These are phyloP conservation scores for Potamilus streckersoni DNA, from an alignment of 1,140 invertebrate genomes.

Conservation along the genomic window DNA sequence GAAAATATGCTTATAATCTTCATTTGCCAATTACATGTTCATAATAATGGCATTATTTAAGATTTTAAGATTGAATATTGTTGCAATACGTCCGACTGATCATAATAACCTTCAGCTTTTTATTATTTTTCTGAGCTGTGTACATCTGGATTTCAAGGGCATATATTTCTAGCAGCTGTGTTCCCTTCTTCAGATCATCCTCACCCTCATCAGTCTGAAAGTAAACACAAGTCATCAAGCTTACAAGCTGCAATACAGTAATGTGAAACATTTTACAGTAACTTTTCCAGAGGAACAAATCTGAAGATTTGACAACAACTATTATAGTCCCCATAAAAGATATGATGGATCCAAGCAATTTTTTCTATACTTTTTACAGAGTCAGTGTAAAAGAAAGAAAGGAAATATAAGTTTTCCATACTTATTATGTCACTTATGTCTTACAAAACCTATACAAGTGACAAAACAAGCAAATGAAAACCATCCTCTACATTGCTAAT, in stretches of 20 bases:
- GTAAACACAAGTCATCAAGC: constrained; percentile 7
- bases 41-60: no score
- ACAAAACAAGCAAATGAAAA: no score
- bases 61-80: no score
- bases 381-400: no score
- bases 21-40: no score
- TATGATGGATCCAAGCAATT: neutral
- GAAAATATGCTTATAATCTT: no score
- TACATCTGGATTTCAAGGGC: constrained; percentile 99
- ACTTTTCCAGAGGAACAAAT: neutral
- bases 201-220: constrained; percentile 96
- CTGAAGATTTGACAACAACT: neutral
- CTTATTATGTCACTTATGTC: no score
- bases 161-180: constrained; percentile 98
- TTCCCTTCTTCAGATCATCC: constrained; percentile 99
- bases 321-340: neutral
- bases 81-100: neutral
- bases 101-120: constrained; percentile 85
- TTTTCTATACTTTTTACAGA: neutral
- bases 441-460: no score
- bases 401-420: no score
- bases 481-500: no score
- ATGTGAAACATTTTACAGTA: neutral
- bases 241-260: neutral
- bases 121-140: constrained; percentile 99